Base-by-base conservation (phyloP, 1,140 invertebrate genomes). In the Maconellicoccus hirsutus region DNA sequence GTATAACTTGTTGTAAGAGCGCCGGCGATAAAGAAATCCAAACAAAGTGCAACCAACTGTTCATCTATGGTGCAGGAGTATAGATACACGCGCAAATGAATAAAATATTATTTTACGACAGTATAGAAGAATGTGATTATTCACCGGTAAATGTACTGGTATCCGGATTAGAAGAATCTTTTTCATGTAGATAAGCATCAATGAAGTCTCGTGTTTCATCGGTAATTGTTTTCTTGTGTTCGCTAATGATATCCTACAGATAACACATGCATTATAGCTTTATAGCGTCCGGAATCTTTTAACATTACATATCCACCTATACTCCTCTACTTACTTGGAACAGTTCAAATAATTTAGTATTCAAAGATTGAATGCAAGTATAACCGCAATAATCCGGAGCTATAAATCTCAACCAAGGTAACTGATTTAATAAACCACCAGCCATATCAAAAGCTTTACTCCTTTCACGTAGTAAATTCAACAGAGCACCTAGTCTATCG, bases 21-120 rank as follows among this genome's bases (percentile, higher is more conserved):
- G 7, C 88, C 89, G 1, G 87, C 89, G 72, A 90, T 84, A 70
- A 91, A 86, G 1, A 90, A 79, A 76, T 90, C 89, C 8, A 89
- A 75, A 72, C 88, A 84, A n/a, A 88, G 82, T 75, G 87, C 82
- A 16, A 86, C 79, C 29, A 91, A 76, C 75, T 90, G 87, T 6
- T 87, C 84, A 59, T 88, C 88, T 86, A 79, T 74, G n/a, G n/a
- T n/a, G n/a, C n/a, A n/a, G n/a, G n/a, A n/a, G n/a, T n/a, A n/a
- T n/a, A n/a, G n/a, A n/a, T n/a, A n/a, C 22, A 21, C 12, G 22
- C 6, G 59, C 26, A n/a, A 38, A 70, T 16, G 3, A 72, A 42
- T 14, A 71, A 29, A 21, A 21, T 38, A 33, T 52, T 33, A 3
- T 3, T 6, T 33, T 33, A 6, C 29, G 29, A 6, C 23, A 70